Base-by-base conservation (phyloP, 1,140 invertebrate genomes). In the Bicyclus anynana region DNA sequence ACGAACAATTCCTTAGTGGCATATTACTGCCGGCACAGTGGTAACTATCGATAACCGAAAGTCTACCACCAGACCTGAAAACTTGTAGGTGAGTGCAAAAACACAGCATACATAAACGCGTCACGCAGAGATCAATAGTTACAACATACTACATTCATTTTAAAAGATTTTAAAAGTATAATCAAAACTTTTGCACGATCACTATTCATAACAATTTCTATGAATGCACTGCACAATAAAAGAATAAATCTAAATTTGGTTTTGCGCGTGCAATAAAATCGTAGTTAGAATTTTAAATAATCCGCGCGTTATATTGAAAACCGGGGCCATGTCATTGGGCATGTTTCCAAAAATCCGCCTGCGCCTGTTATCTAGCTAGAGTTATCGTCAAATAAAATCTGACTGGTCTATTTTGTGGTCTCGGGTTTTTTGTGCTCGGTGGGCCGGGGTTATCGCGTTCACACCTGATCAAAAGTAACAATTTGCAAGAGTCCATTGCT, bases 241-340 rank as follows among this genome's bases (percentile, higher is more conserved):
- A 12, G 10, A 33, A 33, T 33, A 33, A 33, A 33, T 33, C 29
- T 33, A 33, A 33, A 33, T 33, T 33, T 33, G n/a, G 29, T 33
- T 33, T n/a, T n/a, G n/a, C 29, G 10, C 7, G 3, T n/a, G 16
- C 40, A 44, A 44, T 44, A 20, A 20, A 44, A 44, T 44, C 18
- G 40, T 44, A 44, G 16, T 44, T 44, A 44, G 40, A 44, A 20
- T 44, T 44, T 44, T 6, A 44, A 44, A 44, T 20, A 44, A 20
- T 20, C 40, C 6, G n/a, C 40, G 16, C 3, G 40, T 20, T 1
- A 44, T 44, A 44, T 44, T 44, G 17, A 44, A 44, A 44, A 44
- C 17, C 20, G 17, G 40, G 10, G 18, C 20, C 20, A 18, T 44
- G 40, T 44, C 40, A 44, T 20, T 44, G 40, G 40, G 40, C 40